A percentile compares a stretch with the other conserved stretches of the same genome.
Conservation (phyloP, 1,140 invertebrate species). For the Limonius californicus region DNA sequence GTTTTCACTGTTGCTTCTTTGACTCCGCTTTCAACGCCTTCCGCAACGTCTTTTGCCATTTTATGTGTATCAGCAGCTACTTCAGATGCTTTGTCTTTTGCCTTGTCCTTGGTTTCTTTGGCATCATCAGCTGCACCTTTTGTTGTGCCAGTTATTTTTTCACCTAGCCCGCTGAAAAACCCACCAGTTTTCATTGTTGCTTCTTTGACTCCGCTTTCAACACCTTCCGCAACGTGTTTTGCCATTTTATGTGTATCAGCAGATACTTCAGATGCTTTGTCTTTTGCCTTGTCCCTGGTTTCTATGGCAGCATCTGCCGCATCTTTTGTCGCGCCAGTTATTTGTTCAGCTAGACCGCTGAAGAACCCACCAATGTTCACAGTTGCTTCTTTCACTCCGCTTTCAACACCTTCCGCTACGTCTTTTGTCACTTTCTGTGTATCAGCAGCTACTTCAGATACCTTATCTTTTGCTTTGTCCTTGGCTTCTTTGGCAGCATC, state of each 20-base stretch:
- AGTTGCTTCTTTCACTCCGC: background rate
- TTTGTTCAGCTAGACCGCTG: constrained; percentile 4
- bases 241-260: too few relatives aligned
- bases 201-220: too few relatives aligned
- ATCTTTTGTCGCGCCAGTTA: background rate
- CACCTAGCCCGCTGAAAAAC: too few relatives aligned
- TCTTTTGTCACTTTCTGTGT: background rate
- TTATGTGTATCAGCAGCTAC: too few relatives aligned
- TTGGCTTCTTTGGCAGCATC: background rate
- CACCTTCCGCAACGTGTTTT: too few relatives aligned
- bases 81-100: background rate
- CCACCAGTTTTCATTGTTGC: too few relatives aligned
- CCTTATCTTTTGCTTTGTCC: background rate
- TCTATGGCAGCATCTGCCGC: background rate
- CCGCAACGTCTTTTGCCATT: too few relatives aligned
- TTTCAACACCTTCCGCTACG: constrained; percentile 1
- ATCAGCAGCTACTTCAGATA: background rate
- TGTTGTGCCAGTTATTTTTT: too few relatives aligned
- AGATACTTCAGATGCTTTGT: too few relatives aligned
- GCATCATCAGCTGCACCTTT: background rate
- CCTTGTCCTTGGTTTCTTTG: constrained; percentile 8
- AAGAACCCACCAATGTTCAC: constrained; percentile 1
- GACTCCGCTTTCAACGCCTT: too few relatives aligned
- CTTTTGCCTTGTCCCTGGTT: too few relatives aligned
- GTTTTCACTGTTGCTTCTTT: too few relatives aligned